Conservation (phyloP, 2,797 vertebrate genomes). For the Cynopterus sphinx region DNA sequence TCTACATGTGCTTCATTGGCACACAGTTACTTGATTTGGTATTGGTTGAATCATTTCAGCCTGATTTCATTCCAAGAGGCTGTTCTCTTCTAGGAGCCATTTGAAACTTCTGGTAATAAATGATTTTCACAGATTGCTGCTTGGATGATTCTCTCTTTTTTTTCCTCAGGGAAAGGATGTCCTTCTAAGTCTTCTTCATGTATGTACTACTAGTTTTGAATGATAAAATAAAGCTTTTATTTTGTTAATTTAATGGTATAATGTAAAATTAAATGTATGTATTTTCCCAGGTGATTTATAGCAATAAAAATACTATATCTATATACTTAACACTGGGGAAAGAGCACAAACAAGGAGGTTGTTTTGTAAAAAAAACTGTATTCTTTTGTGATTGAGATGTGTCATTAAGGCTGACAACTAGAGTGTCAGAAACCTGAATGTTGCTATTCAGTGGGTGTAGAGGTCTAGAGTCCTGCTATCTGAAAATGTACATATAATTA, state of each 20-base stretch:
- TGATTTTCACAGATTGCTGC: not conserved
- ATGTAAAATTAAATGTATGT: not conserved
- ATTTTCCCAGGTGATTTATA: not conserved
- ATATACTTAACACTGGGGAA: not conserved
- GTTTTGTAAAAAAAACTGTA: not conserved
- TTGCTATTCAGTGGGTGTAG: not conserved
- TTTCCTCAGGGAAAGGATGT: not conserved
- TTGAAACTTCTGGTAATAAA: constrained; percentile 35
- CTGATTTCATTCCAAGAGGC: not conserved
- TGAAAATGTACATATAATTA: not conserved
- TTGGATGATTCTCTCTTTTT: not conserved
- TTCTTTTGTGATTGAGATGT: not conserved
- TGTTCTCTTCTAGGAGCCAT: not conserved
- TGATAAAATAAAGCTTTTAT: constrained; percentile 43
- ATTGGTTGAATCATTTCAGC: constrained; percentile 49
- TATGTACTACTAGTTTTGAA: constrained; percentile 54
- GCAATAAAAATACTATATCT: not conserved
- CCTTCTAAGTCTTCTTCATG: constrained; percentile 65
- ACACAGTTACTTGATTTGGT: not conserved
- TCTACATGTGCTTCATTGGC: not conserved
- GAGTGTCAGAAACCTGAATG: not conserved
- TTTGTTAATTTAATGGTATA: constrained; percentile 32
- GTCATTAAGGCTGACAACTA: not conserved
- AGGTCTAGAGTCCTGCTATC: not conserved
- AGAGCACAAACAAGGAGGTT: not conserved